Conservation (phyloP, 1,140 invertebrate species). For the Megalonaias nervosa region DNA sequence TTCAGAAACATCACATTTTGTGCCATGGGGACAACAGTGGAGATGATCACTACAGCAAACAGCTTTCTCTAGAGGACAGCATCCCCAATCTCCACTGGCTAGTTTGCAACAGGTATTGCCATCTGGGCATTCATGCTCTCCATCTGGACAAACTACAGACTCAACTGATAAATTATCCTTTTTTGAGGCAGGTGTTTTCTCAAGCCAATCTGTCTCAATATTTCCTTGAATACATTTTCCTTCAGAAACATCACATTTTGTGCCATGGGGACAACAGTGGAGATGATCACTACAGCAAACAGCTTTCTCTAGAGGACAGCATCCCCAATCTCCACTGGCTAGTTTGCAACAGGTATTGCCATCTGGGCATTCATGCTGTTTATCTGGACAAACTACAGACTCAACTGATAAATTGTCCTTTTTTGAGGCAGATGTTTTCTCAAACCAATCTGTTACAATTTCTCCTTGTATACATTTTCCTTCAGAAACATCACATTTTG, state of each 20-base stretch:
- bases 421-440: constrained; percentile 23
- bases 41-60: constrained; percentile 59
- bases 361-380: constrained; percentile 59
- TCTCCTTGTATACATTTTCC: constrained; percentile 36
- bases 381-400: constrained; percentile 48
- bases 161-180: constrained; percentile 9
- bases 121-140: constrained; percentile 56
- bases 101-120: constrained; percentile 67
- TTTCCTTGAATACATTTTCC: constrained; percentile 26
- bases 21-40: constrained; percentile 64
- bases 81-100: constrained; percentile 56
- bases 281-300: constrained; percentile 50
- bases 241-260: constrained; percentile 41
- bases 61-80: constrained; percentile 62
- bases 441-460: constrained; percentile 24
- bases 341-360: constrained; percentile 70
- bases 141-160: constrained; percentile 22
- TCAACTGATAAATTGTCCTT: constrained; percentile 1
- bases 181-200: constrained; percentile 27
- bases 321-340: constrained; percentile 63
- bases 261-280: constrained; percentile 53
- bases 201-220: constrained; percentile 23
- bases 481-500: constrained; percentile 39
- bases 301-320: constrained; percentile 66
- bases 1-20: constrained; percentile 52